phyloP scores from a whole-genome alignment of 2,888 invertebrate species.

The Drosophila maculinotata region DNA sequence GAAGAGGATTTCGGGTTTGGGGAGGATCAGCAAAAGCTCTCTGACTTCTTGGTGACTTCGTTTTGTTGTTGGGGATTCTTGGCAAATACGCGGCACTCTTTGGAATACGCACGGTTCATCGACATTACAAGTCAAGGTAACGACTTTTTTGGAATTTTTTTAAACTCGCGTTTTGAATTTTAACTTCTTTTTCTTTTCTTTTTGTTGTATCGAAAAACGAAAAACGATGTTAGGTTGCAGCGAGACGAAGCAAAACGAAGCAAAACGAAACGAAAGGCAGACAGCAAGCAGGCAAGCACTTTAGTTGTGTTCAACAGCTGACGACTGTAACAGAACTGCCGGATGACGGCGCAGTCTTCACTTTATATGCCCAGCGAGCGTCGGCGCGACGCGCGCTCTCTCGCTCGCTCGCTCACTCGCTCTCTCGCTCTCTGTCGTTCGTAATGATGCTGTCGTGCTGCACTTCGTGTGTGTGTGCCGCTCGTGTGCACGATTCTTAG shows the following conservation, averaged over 20 bases:
- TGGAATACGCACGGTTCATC: constrained; percentile 73
- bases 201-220: too few species aligned
- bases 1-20: not conserved
- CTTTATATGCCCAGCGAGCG: constrained; percentile 72
- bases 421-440: constrained; percentile 11
- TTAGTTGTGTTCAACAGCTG: constrained; percentile 82
- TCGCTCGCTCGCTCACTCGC: constrained; percentile 10
- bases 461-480: constrained; percentile 17
- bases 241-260: constrained; percentile 4
- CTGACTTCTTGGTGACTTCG: constrained; percentile 22
- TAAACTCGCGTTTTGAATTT: constrained; percentile 15
- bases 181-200: constrained; percentile 5
- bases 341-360: constrained; percentile 61
- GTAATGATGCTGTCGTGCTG: constrained; percentile 11
- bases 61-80: constrained; percentile 42
- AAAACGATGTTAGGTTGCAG: constrained; percentile 29
- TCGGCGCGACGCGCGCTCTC: constrained; percentile 16
- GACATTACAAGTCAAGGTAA: constrained; percentile 75
- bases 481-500: constrained; percentile 24
- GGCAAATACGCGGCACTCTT: constrained; percentile 66
- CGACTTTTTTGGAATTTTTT: constrained; percentile 20
- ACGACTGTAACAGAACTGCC: constrained; percentile 83
- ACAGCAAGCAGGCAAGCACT: constrained; percentile 30
- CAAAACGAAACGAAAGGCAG: not conserved
- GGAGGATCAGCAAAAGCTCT: constrained; percentile 19